Base-by-base conservation (phyloP, 1,140 invertebrate species). In the Cataglyphis hispanica region DNA sequence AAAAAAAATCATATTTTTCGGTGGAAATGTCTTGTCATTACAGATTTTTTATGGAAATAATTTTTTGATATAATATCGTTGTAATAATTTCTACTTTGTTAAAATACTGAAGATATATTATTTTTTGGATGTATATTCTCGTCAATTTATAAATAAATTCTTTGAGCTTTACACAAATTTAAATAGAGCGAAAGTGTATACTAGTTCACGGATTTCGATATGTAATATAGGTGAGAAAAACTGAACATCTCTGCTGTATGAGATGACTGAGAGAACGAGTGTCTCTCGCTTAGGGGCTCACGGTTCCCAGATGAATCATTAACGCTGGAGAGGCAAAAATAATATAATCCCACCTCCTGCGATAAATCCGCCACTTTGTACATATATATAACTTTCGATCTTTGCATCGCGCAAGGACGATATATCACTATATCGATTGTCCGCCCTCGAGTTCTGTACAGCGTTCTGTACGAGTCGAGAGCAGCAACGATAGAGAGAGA, bases 401-500 rank as follows among this genome's bases (percentile, higher is more conserved):
- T 77, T 64, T 53, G 81, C 60, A 76, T 74, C 80, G 84, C 27
- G 60, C 53, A 67, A 77, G 43, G 67, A 80, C 75, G 25, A 87
- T 80, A 74, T 81, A 87, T 86, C 85, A 86, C 22, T 69, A 53
- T 87, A 87, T 87, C 86, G 86, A 87, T 86, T 81, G 86, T 86
- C 84, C 75, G 75, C 75, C 86, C 84, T 80, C 86, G 56, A 43
- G 69, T 67, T 43, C 46, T 70, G 74, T 58, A 50, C 40, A 43
- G 10, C 66, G n/a, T n/a, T n/a, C n/a, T n/a, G 46, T 25, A 60
- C 78, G 27, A 87, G 75, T 40, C 56, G 70, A 60, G 74, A 40
- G 60, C 46, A 56, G 27, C 22, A 53, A 43, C 37, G 53, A 43
- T 22, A 43, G 46, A 31, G 37, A 63, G 37, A 63, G 58, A 63